Conservation (phyloP, 2,888 invertebrate genomes). For the Theretra japonica region DNA sequence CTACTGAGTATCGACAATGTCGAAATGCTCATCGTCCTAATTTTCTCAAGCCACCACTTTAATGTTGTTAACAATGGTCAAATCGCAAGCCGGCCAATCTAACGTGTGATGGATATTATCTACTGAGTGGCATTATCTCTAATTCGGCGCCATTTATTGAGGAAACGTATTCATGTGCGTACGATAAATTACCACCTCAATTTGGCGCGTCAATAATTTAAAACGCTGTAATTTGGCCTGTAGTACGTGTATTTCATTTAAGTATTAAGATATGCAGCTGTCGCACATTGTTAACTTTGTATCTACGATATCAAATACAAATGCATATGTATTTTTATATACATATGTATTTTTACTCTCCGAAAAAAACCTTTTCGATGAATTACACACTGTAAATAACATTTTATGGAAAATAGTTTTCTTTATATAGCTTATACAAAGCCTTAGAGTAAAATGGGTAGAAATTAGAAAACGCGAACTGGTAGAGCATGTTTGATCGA, state of each 20-base stretch:
- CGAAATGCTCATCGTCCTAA: constrained; percentile 41
- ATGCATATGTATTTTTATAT: no score
- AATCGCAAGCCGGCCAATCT: constrained; percentile 62
- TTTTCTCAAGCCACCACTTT: constrained; percentile 32
- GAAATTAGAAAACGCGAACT: no score
- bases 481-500: no score
- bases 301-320: no score
- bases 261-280: constrained; percentile 27
- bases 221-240: constrained; percentile 33
- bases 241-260: constrained; percentile 29
- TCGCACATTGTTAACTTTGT: constrained; percentile 39
- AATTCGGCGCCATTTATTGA: constrained; percentile 47
- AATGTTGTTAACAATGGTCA: constrained; percentile 46
- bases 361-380: neutral
- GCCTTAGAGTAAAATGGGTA: no score
- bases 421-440: no score
- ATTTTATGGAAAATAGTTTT: no score
- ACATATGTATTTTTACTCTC: neutral
- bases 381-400: no score
- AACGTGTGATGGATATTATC: constrained; percentile 33
- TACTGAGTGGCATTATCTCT: constrained; percentile 36
- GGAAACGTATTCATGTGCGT: constrained; percentile 48
- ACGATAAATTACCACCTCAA: constrained; percentile 48
- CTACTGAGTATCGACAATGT: constrained; percentile 39
- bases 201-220: constrained; percentile 45